A percentile compares a stretch with the other conserved stretches of the same genome.
Evolutionary conservation across 1,140 invertebrate species (phyloP).

Genomic region (Hycleus cichorii): DNA sequence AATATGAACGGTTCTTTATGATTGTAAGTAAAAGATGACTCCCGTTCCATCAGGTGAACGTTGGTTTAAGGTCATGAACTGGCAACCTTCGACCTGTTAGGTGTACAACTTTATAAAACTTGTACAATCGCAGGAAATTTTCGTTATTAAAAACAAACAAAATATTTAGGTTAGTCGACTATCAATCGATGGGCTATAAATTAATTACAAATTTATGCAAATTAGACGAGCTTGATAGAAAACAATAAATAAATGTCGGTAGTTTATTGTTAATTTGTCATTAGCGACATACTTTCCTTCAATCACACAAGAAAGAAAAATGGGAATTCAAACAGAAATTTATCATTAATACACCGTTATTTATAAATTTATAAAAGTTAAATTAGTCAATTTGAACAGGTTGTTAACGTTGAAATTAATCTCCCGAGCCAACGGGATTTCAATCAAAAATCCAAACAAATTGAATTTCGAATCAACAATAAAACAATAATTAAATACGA

Average conservation of each 20-base stretch:
- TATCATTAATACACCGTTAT: slow-evolving; percentile 10
- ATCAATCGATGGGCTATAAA: neutral
- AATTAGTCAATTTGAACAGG: slow-evolving; percentile 11
- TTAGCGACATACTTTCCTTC: neutral
- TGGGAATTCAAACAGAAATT: neutral
- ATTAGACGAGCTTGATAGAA: neutral
- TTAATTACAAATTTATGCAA: neutral
- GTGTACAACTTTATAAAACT: slow-evolving; percentile 18
- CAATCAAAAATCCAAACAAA: too few species aligned
- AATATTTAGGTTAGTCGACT: neutral
- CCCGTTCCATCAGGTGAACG: slow-evolving; percentile 22
- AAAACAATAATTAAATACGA: too few species aligned
- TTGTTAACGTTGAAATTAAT: slow-evolving; percentile 1
- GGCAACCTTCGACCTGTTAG: slow-evolving; percentile 22
- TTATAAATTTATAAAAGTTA: slow-evolving; percentile 10
- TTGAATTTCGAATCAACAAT: too few species aligned
- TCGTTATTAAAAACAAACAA: neutral
- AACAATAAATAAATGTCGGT: neutral
- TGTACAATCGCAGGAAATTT: slow-evolving; percentile 23
- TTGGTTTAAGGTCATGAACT: slow-evolving; percentile 24
- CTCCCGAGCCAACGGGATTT: too few species aligned
- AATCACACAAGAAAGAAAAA: neutral
- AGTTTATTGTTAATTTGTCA: neutral
- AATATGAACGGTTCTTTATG: slow-evolving; percentile 20
- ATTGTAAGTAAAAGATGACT: slow-evolving; percentile 19